Conservation (phyloP, 2,888 invertebrate genomes). For the Drosophila mayaguana region DNA sequence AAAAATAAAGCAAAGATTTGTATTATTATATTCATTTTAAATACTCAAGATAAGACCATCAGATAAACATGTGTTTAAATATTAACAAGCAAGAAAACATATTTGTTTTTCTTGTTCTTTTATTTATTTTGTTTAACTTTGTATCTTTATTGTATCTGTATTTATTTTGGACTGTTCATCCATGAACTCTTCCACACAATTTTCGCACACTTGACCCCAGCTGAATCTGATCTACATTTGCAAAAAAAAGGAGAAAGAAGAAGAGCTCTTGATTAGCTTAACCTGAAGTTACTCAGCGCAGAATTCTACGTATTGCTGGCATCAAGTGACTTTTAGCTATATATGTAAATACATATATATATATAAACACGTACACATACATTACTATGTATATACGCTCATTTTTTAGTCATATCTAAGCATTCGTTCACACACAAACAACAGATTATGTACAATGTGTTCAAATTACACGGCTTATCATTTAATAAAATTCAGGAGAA, state of each 20-base stretch:
- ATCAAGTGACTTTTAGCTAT: slow-evolving; percentile 65
- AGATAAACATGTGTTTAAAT: neutral
- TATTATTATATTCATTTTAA: neutral
- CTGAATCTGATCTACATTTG: slow-evolving; percentile 14
- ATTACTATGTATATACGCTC: slow-evolving; percentile 8
- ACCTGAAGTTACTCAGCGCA: slow-evolving; percentile 18
- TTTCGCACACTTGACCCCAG: slow-evolving; percentile 13
- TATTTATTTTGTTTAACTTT: neutral
- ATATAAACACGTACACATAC: slow-evolving; percentile 13
- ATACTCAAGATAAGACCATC: neutral
- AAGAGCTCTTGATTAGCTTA: slow-evolving; percentile 26
- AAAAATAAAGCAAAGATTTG: neutral
- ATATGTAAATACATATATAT: slow-evolving; percentile 6
- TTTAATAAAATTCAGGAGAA: slow-evolving; percentile 72
- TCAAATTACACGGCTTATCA: slow-evolving; percentile 76
- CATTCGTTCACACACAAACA: slow-evolving; percentile 48
- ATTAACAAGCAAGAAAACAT: neutral
- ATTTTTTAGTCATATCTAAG: slow-evolving; percentile 47
- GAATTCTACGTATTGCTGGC: slow-evolving; percentile 64
- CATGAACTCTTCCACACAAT: slow-evolving; percentile 7
- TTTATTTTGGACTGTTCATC: neutral
- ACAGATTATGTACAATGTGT: slow-evolving; percentile 68
- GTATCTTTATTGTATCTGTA: neutral
- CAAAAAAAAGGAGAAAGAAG: neutral
- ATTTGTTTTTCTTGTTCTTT: neutral